These are phyloP conservation scores for Channa argus DNA, from an alignment of 2,113 vertebrate genomes.

Conservation along the genomic window DNA sequence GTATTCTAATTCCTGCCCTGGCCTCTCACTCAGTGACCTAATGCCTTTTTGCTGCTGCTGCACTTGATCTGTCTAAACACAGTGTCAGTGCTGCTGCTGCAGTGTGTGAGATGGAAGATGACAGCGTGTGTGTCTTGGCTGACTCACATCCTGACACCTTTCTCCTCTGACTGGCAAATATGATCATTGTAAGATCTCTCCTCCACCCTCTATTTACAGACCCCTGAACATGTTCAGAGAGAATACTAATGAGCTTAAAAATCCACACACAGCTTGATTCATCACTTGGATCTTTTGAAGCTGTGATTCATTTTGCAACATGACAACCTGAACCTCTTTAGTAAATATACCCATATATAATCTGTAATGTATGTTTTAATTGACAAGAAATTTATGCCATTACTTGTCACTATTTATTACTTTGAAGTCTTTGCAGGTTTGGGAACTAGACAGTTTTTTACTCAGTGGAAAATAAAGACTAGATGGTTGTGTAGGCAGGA, in stretches of 20 bases:
- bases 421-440: slow-evolving; percentile 20
- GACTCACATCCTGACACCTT: slow-evolving; percentile 61
- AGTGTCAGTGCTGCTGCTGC: slow-evolving; percentile 50
- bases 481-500: slow-evolving; percentile 18
- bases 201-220: slow-evolving; percentile 56
- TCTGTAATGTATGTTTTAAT: slow-evolving; percentile 16
- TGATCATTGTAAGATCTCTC: slow-evolving; percentile 63
- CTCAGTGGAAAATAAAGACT: not conserved
- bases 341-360: slow-evolving; percentile 18
- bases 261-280: slow-evolving; percentile 36
- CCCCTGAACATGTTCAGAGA: slow-evolving; percentile 51
- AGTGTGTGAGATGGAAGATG: slow-evolving; percentile 62
- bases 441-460: not conserved
- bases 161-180: slow-evolving; percentile 66
- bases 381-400: slow-evolving; percentile 16
- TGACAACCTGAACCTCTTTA: slow-evolving; percentile 43
- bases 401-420: slow-evolving; percentile 17
- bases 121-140: slow-evolving; percentile 56
- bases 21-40: slow-evolving; percentile 36
- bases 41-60: slow-evolving; percentile 42
- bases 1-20: slow-evolving; percentile 11
- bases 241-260: slow-evolving; percentile 58
- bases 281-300: slow-evolving; percentile 28
- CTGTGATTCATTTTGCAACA: slow-evolving; percentile 49
- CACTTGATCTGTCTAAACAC: slow-evolving; percentile 52